Conservation (phyloP, 2,113 vertebrate species). For the Shinisaurus crocodilurus region DNA sequence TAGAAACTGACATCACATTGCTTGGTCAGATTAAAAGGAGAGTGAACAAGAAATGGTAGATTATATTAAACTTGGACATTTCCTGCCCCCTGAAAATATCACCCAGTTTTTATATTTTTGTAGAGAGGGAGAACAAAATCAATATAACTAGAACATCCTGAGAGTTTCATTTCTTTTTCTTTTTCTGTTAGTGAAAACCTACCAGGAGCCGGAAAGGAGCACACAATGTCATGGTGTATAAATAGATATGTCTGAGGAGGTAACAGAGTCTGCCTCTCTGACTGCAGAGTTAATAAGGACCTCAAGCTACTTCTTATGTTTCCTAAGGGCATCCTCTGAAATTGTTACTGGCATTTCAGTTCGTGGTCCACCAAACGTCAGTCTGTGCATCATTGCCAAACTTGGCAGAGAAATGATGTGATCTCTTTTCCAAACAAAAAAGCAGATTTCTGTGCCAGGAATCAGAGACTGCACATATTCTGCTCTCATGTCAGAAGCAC, state of each 20-base stretch:
- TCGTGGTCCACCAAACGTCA: background rate
- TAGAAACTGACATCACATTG: background rate
- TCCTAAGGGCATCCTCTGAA: slow-evolving; percentile 11
- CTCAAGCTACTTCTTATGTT: background rate
- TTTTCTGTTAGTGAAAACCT: background rate
- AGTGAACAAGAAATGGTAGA: background rate
- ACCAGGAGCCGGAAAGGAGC: background rate
- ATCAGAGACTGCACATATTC: background rate
- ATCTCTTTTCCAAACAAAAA: background rate
- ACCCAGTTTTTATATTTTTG: background rate
- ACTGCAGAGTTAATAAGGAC: slow-evolving; percentile 22
- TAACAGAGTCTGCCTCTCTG: background rate
- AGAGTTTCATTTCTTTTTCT: slow-evolving; percentile 13
- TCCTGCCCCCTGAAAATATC: background rate
- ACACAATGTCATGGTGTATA: slow-evolving; percentile 12
- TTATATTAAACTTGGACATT: background rate
- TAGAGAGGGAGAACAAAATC: background rate
- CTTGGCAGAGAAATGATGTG: background rate
- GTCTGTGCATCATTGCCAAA: background rate
- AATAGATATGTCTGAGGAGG: slow-evolving; percentile 22
- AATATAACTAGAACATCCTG: background rate
- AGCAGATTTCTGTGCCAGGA: background rate
- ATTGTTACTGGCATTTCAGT: background rate
- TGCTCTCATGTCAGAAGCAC: background rate
- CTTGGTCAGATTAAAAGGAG: background rate